Evolutionary conservation across 2,888 invertebrate species (phyloP), one percentile per base, ranked within the genome.

Genomic region (Julus scanicus): DNA sequence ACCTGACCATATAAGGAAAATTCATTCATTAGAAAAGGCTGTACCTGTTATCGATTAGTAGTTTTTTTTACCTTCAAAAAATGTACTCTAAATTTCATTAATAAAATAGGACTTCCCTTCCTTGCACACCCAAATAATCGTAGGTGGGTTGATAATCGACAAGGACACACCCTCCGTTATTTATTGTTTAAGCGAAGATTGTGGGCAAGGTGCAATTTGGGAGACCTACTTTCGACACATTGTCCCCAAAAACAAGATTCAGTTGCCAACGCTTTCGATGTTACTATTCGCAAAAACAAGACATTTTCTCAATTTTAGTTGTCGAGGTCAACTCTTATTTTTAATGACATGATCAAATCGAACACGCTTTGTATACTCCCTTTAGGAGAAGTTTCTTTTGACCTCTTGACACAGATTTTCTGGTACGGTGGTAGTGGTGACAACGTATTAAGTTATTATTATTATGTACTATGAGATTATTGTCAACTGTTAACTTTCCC

Each of bases 81-180:
- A 71, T n/a, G 20, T 71, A 71, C 71, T 71, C 71, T 29, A 71
- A 71, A 71, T 71, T 71, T 71, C 71, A 71, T 71, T 71, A 71
- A 71, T 71, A 71, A 71, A 71, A 71, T 5, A 29, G 71, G 71
- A 29, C 71, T n/a, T n/a, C n/a, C n/a, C 71, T 71, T 20, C 11
- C 71, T 71, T 20, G 29, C 8, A 20, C 71, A 71, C 71, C 71
- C 71, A 71, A 71, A 71, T 29, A 29, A 20, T 71, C 71, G 71
- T 71, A 29, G 20, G 71, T 29, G 20, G 71, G 71, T 20, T 29
- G 71, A 71, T 71, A 71, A 71, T 71, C 71, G 71, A 71, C 71
- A 71, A 20, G 71, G 71, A 29, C 71, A 71, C 71, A 29, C 71
- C 71, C 71, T 71, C 71, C 71, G 71, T 71, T 29, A 71, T 71